phyloP scores from a whole-genome alignment of 2,888 invertebrate species.

The Nephrotoma guestfalica region DNA sequence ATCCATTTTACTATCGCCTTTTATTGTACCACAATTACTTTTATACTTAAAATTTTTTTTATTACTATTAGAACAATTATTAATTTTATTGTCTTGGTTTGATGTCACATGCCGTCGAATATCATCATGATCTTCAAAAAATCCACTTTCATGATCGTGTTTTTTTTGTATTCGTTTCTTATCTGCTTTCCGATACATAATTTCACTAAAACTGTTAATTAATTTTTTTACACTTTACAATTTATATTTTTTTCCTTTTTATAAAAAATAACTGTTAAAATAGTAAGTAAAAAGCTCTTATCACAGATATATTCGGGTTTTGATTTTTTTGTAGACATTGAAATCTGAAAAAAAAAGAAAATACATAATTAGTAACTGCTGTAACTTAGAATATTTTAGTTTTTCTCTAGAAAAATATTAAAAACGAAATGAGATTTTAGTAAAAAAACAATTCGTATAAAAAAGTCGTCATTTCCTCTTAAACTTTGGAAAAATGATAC shows the following conservation, averaged over 20 bases:
- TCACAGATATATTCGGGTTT: not conserved
- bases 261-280: not conserved
- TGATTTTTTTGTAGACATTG: not conserved
- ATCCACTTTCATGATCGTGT: slow-evolving; percentile 67
- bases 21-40: not conserved
- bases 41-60: not conserved
- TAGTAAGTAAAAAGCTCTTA: not conserved
- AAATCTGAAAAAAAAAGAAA: not conserved
- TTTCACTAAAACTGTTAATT: not conserved
- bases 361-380: too few species aligned
- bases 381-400: too few species aligned
- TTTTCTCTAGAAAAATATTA: too few species aligned
- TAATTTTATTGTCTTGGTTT: not conserved
- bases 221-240: not conserved
- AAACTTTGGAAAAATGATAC: too few species aligned
- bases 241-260: not conserved
- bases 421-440: too few species aligned
- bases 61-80: not conserved
- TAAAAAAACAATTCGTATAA: too few species aligned
- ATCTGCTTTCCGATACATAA: slow-evolving; percentile 11
- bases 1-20: not conserved
- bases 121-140: slow-evolving; percentile 50
- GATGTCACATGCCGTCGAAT: not conserved
- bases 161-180: slow-evolving; percentile 49
- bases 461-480: too few species aligned